phyloP scores from a whole-genome alignment of 2,113 vertebrate species.

The Epinephelus lanceolatus region DNA sequence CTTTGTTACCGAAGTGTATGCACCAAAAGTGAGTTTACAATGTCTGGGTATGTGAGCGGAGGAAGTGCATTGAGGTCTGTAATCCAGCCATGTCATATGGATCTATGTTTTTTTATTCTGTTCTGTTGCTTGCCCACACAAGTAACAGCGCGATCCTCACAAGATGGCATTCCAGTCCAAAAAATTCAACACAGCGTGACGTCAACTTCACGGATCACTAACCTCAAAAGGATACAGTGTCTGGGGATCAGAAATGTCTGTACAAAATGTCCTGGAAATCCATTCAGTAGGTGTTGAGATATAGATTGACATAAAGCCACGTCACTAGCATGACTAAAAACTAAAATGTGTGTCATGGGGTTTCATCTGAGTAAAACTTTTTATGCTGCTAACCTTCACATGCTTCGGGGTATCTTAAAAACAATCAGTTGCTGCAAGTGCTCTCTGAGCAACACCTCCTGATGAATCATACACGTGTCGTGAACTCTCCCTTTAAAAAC shows the following conservation, averaged over 20 bases:
- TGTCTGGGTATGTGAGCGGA: too few relatives aligned
- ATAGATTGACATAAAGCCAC: not conserved
- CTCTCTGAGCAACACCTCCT: not conserved
- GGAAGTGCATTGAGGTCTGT: too few relatives aligned
- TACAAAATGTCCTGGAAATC: not conserved
- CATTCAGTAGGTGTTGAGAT: not conserved
- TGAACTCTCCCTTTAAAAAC: conserved; percentile 23
- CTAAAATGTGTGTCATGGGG: not conserved
- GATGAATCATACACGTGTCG: not conserved
- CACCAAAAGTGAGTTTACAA: too few relatives aligned
- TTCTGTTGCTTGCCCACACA: too few relatives aligned
- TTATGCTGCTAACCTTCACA: not conserved
- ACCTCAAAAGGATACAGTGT: not conserved
- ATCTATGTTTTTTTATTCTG: too few relatives aligned
- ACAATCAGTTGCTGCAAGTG: not conserved
- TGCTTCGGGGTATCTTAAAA: conserved; percentile 10
- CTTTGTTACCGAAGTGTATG: too few relatives aligned
- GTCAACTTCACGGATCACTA: not conserved
- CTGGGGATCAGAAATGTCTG: not conserved
- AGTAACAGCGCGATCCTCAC: too few relatives aligned
- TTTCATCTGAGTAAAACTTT: not conserved
- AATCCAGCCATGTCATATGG: too few relatives aligned
- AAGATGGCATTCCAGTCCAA: too few relatives aligned
- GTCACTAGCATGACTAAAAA: not conserved
- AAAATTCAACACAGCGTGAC: too few relatives aligned